These are phyloP conservation scores for Poeciliopsis occidentalis DNA, from an alignment of 2,113 vertebrate genomes.

Conservation along the genomic window DNA sequence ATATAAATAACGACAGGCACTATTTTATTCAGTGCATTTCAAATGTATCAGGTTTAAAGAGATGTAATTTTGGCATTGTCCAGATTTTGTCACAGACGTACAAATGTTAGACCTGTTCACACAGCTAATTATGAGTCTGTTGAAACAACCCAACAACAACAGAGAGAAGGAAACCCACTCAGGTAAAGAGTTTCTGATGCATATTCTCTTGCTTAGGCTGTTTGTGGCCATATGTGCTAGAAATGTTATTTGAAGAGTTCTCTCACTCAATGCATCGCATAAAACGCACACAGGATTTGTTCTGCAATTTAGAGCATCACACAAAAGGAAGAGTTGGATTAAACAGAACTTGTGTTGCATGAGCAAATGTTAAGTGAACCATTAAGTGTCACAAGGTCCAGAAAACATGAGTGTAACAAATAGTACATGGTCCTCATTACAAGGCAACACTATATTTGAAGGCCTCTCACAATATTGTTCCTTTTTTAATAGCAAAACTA, in stretches of 20 bases:
- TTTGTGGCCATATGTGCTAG: background rate
- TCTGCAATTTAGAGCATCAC: constrained; percentile 6
- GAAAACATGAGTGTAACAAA: constrained; percentile 29
- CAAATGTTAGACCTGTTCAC: background rate
- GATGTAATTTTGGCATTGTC: background rate
- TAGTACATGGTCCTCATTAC: constrained; percentile 42
- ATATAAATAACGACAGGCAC: too few relatives aligned
- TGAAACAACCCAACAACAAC: background rate
- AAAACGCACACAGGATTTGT: background rate
- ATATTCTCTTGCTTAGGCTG: background rate
- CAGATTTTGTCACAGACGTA: background rate
- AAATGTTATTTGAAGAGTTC: background rate
- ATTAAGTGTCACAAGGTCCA: constrained; percentile 16
- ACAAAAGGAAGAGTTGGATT: background rate
- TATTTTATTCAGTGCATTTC: background rate
- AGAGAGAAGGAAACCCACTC: background rate
- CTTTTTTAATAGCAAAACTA: constrained; percentile 13
- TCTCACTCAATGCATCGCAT: background rate
- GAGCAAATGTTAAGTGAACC: constrained; percentile 24
- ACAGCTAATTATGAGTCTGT: background rate
- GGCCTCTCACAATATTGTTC: constrained; percentile 28
- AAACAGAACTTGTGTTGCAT: constrained; percentile 8
- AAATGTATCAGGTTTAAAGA: background rate
- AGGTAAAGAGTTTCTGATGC: background rate
- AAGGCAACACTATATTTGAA: constrained; percentile 37